Conservation (phyloP, 2,797 vertebrate species). For the Nannoperca australis region DNA sequence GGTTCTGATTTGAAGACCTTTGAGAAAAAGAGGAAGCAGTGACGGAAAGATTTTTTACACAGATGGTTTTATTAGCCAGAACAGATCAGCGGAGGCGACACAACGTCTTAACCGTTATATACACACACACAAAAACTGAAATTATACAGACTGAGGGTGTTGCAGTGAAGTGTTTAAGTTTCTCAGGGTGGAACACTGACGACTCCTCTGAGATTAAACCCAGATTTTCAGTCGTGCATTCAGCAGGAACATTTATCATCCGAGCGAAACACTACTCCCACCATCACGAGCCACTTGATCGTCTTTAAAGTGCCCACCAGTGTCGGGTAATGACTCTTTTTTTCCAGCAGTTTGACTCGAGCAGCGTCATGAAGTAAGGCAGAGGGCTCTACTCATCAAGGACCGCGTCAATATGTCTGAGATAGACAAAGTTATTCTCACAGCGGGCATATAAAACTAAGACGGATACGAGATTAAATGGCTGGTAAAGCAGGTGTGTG, state of each 20-base stretch:
- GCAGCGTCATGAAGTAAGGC: constrained; percentile 33
- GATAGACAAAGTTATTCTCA: background rate
- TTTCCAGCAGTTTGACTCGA: constrained; percentile 7
- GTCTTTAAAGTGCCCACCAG: background rate
- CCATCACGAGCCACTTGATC: background rate
- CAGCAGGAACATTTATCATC: constrained; percentile 10
- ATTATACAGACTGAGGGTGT: constrained; percentile 22
- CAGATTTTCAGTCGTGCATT: constrained; percentile 14
- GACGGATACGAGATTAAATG: background rate
- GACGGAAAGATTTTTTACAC: constrained; percentile 13
- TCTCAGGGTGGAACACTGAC: background rate
- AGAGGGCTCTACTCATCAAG: constrained; percentile 7
- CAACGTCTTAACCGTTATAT: background rate
- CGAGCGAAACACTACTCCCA: background rate
- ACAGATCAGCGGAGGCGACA: constrained; percentile 19
- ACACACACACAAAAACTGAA: constrained; percentile 26
- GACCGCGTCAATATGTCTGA: constrained; percentile 2
- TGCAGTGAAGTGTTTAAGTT: constrained; percentile 40
- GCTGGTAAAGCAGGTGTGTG: constrained; percentile 12
- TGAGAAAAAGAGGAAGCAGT: constrained; percentile 4
- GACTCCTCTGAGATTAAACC: background rate
- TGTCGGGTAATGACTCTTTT: background rate
- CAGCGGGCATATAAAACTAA: background rate
- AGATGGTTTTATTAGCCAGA: constrained; percentile 60
- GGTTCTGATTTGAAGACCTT: background rate